phyloP scores from a whole-genome alignment of 2,888 invertebrate genomes.

The Caenorhabditis sp. region DNA sequence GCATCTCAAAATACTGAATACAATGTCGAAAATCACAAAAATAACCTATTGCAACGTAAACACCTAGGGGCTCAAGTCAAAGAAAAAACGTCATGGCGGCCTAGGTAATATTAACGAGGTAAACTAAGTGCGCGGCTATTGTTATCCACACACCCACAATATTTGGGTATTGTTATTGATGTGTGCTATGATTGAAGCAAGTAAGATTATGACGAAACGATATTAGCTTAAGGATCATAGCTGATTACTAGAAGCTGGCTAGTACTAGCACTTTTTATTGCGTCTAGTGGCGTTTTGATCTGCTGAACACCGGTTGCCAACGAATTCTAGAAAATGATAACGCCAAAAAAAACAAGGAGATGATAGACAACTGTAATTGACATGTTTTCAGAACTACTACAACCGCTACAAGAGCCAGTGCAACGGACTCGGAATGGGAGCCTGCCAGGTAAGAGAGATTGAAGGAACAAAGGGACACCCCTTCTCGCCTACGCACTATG shows the following conservation, averaged over 20 bases:
- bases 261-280: neutral
- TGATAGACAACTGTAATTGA: neutral
- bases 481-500: conserved; percentile 32
- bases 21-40: conserved; percentile 43
- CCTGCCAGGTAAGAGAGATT: conserved; percentile 67
- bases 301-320: no score
- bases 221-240: neutral
- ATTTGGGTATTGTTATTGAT: conserved; percentile 6
- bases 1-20: conserved; percentile 50
- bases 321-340: no score
- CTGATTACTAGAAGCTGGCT: conserved; percentile 1
- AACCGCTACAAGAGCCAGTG: conserved; percentile 73
- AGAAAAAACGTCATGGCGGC: conserved; percentile 28
- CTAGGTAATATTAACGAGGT: conserved; percentile 7
- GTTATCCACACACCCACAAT: conserved; percentile 25
- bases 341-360: neutral
- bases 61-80: conserved; percentile 17
- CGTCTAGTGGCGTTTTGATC: no score
- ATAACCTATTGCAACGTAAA: conserved; percentile 45
- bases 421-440: conserved; percentile 67
- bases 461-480: neutral
- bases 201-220: conserved; percentile 18
- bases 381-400: conserved; percentile 70
- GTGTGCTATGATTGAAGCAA: conserved; percentile 18
- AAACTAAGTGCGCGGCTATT: conserved; percentile 38